Evolutionary conservation across 2,797 vertebrate species (phyloP).

Genomic region (Xenopus petersii): DNA sequence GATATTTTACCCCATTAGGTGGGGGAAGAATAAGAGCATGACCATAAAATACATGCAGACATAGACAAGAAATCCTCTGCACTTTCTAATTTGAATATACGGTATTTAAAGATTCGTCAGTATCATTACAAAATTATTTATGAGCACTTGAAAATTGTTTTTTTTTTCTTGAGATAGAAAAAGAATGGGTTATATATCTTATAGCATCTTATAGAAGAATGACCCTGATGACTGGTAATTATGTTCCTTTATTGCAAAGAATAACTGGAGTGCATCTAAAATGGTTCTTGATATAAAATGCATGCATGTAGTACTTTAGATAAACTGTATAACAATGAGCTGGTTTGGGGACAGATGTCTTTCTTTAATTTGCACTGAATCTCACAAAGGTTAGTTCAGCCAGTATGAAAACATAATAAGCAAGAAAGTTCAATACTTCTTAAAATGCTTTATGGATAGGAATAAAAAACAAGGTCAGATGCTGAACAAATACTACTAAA

Average conservation of each 20-base stretch:
- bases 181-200: too few relatives aligned
- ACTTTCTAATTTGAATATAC: too few relatives aligned
- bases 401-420: slow-evolving; percentile 6
- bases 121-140: too few relatives aligned
- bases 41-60: too few relatives aligned
- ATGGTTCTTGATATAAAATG: slow-evolving; percentile 4
- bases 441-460: slow-evolving; percentile 1
- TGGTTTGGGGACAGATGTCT: not conserved
- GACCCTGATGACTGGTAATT: not conserved
- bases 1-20: too few relatives aligned
- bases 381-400: not conserved
- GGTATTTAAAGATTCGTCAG: too few relatives aligned
- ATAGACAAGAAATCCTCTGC: too few relatives aligned
- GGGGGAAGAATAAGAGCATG: too few relatives aligned
- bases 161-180: too few relatives aligned
- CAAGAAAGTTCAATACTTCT: not conserved
- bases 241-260: not conserved
- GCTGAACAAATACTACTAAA: not conserved
- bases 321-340: not conserved
- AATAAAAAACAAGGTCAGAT: slow-evolving; percentile 7
- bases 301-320: not conserved
- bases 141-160: too few relatives aligned
- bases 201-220: not conserved
- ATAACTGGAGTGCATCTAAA: not conserved
- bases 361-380: not conserved